Conservation (phyloP, 1,140 invertebrate species). For the Lordiphosa collinella region DNA sequence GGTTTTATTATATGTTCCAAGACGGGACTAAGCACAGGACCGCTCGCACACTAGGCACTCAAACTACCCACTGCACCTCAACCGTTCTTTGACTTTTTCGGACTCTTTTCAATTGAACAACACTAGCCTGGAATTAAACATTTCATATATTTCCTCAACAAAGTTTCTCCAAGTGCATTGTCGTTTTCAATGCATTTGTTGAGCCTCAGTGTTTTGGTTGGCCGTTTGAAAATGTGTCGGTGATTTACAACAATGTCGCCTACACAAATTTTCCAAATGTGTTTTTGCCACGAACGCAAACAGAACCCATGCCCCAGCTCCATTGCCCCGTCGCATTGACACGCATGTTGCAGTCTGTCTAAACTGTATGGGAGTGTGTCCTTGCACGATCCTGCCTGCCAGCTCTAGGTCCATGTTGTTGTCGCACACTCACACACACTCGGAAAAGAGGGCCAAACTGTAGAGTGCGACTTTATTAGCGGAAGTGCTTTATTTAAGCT, state of each 20-base stretch:
- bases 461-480: slow-evolving; percentile 73
- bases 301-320: slow-evolving; percentile 19
- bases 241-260: slow-evolving; percentile 76
- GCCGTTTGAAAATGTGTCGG: slow-evolving; percentile 67
- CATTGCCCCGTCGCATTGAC: slow-evolving; percentile 36
- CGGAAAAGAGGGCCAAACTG: slow-evolving; percentile 12
- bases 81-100: too few species aligned
- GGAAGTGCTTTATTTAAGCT: slow-evolving; percentile 78
- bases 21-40: too few species aligned
- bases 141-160: too few species aligned
- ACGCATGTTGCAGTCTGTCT: slow-evolving; percentile 68
- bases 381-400: slow-evolving; percentile 27
- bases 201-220: slow-evolving; percentile 26
- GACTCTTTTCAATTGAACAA: too few species aligned
- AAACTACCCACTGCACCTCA: too few species aligned
- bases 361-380: slow-evolving; percentile 40
- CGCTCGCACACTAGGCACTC: too few species aligned
- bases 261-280: slow-evolving; percentile 77
- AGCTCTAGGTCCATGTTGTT: slow-evolving; percentile 21
- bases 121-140: too few species aligned
- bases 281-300: slow-evolving; percentile 72
- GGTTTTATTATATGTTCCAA: too few species aligned
- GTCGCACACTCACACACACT: slow-evolving; percentile 24
- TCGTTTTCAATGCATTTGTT: slow-evolving; percentile 19
- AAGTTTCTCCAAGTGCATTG: slow-evolving; percentile 6